phyloP scores from a whole-genome alignment of 2,113 vertebrate species.

The Misgurnus mizolepis region DNA sequence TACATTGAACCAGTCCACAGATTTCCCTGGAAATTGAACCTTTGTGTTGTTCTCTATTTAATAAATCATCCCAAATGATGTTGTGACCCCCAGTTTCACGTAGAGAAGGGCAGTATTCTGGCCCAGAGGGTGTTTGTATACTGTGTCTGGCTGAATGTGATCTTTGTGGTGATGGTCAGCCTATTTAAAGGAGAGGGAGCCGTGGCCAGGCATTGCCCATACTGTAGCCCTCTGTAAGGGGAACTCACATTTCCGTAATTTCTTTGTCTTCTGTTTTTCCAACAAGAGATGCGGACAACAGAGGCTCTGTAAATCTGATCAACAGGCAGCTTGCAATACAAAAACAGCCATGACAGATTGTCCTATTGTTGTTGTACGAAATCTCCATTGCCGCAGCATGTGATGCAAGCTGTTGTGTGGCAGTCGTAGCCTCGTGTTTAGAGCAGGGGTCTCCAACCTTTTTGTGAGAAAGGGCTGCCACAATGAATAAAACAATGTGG shows the following conservation, averaged over 20 bases:
- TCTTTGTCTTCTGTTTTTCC: constrained; percentile 76
- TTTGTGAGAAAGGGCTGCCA: too few species aligned
- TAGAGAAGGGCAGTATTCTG: constrained; percentile 40
- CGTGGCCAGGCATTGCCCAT: constrained; percentile 46
- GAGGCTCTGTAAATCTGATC: constrained; percentile 70
- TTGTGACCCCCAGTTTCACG: constrained; percentile 54
- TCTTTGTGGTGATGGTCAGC: constrained; percentile 56
- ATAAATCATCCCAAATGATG: constrained; percentile 51
- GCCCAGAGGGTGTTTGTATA: constrained; percentile 42
- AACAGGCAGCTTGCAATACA: constrained; percentile 64
- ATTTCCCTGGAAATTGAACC: too few species aligned
- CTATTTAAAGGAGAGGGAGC: neutral
- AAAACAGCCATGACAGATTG: constrained; percentile 52
- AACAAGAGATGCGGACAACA: constrained; percentile 69
- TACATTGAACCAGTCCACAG: too few species aligned
- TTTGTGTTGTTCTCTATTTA: constrained; percentile 11
- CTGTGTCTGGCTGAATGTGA: constrained; percentile 56
- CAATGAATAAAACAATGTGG: too few species aligned
- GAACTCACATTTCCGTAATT: constrained; percentile 57
- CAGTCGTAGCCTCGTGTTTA: too few species aligned
- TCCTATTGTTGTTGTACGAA: constrained; percentile 10
- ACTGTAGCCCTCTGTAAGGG: constrained; percentile 53
- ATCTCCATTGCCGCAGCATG: neutral
- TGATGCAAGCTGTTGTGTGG: neutral
- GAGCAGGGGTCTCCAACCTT: too few species aligned